A percentile compares a stretch with the other conserved stretches of the same genome.
Evolutionary conservation across 2,113 vertebrate genomes (phyloP).

Genomic region (Pao palembangensis): DNA sequence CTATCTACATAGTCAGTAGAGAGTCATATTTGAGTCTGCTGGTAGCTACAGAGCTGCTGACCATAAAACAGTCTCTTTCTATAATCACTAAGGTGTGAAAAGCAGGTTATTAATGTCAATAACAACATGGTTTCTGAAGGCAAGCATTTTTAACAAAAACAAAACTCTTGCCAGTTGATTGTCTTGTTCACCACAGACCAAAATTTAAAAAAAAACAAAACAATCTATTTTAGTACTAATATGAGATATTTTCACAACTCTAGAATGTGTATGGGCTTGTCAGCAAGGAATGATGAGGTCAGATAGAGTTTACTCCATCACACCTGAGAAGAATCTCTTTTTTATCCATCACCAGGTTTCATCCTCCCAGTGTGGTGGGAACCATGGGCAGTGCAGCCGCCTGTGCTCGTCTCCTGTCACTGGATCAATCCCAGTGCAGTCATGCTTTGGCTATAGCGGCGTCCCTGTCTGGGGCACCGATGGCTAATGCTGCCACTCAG

Average conservation of each 20-base stretch:
- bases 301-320: not conserved
- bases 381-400: constrained; percentile 86
- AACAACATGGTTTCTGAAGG: constrained; percentile 9
- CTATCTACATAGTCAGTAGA: not conserved
- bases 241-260: no score
- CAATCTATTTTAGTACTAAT: no score
- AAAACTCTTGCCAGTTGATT: constrained; percentile 23
- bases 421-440: constrained; percentile 69
- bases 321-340: constrained; percentile 20
- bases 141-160: constrained; percentile 33
- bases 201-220: no score
- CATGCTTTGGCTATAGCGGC: constrained; percentile 84
- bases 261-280: constrained; percentile 22
- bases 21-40: constrained; percentile 1
- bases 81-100: constrained; percentile 32
- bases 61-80: constrained; percentile 16
- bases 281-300: not conserved
- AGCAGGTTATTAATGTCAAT: not conserved
- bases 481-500: constrained; percentile 89
- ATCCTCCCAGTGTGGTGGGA: constrained; percentile 85
- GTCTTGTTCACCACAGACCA: no score
- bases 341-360: constrained; percentile 74
- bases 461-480: constrained; percentile 83
- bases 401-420: constrained; percentile 77
- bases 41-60: constrained; percentile 3